Evolutionary conservation across 2,797 vertebrate genomes (phyloP), one percentile per base, ranked within the genome.

Genomic region (Enteromius radiatus): DNA sequence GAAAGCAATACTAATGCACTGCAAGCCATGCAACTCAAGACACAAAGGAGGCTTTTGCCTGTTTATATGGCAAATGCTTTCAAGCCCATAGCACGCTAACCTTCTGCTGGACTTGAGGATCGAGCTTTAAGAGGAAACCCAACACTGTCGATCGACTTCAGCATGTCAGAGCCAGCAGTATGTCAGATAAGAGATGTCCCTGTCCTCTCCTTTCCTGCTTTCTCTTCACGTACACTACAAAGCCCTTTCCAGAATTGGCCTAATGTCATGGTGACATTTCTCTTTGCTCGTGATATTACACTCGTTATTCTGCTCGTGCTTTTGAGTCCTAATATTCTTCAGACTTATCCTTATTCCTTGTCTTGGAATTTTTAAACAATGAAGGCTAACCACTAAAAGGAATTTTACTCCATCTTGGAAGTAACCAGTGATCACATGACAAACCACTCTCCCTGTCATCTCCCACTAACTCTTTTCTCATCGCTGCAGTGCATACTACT

Each of bases 1-100:
- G 91, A 93, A 93, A 95, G 94, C 94, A 95, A 95, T 95, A 94
- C 90, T 89, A 90, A 93, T 84, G 88, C 92, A 93, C 91, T 89
- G 87, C 91, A 95, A 94, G 94, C 93, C 93, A 94, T 85, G 87
- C 88, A 88, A 92, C 86, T 68, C 88, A 83, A 14, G 63, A 88
- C 87, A 86, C 79, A 89, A 91, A 88, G 87, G 56, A 87, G 86
- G 86, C 45, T 26, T 75, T 75, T 75, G 56, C 56, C 79, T 71
- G 67, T 47, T 23, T 69, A 15, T 28, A 64, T 3, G 26, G 79
- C 54, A 73, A 64, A 81, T n/a, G 36, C 56, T 38, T 33, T 75
- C 31, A 17, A 41, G 36, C 31, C 45, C 70, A 28, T 52, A 75
- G 21, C 19, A 8, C 9, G 26, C 69, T 64, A 47, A 19, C 38